Evolutionary conservation across 2,797 vertebrate species (phyloP).

Genomic region (Phoeniculus purpureus): DNA sequence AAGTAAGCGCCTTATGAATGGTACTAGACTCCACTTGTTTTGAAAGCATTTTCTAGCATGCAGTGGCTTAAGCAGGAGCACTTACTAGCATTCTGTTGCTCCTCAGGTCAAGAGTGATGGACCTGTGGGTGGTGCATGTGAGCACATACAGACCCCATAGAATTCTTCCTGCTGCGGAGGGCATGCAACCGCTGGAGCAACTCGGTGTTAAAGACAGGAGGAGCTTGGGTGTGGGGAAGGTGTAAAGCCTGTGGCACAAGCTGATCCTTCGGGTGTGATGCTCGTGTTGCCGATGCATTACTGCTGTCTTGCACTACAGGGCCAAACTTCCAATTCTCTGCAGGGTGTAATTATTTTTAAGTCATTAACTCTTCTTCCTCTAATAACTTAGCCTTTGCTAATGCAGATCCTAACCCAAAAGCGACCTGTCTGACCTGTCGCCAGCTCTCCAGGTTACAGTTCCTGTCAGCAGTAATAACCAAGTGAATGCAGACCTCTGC

Average conservation of each 20-base stretch:
- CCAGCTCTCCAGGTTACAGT: not conserved
- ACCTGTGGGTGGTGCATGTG: not conserved
- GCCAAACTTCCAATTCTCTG: not conserved
- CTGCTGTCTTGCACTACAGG: not conserved
- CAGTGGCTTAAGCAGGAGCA: not conserved
- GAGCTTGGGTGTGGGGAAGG: not conserved
- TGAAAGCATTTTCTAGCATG: not conserved
- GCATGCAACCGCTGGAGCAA: not conserved
- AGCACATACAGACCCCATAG: not conserved
- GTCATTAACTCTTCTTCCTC: not conserved
- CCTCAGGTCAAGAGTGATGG: not conserved
- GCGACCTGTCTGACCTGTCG: not conserved
- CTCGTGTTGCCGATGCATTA: not conserved
- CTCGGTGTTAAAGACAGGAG: not conserved
- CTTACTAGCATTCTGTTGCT: not conserved
- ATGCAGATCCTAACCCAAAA: not conserved
- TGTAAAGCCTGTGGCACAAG: not conserved
- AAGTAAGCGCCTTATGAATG: not conserved
- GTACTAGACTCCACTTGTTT: not conserved
- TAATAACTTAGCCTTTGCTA: not conserved
- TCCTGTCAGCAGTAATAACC: not conserved
- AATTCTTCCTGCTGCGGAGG: not conserved
- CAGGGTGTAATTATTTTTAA: not conserved
- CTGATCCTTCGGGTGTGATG: not conserved
- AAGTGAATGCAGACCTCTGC: not conserved